These are phyloP conservation scores for Uromys caudimaculatus DNA, from an alignment of 2,797 vertebrate genomes.

Conservation along the genomic window DNA sequence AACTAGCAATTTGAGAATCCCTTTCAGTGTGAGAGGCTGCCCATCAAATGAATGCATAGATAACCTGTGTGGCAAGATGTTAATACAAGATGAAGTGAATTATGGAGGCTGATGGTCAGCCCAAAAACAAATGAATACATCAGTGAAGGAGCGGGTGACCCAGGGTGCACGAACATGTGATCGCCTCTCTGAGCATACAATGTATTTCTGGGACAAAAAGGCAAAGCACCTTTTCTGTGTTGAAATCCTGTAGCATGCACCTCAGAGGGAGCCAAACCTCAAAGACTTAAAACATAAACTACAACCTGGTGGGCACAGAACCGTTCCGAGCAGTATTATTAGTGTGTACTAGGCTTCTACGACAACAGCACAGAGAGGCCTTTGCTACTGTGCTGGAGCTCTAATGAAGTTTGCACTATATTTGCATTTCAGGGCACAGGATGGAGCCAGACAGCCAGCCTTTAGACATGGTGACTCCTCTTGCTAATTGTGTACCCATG, in stretches of 20 bases:
- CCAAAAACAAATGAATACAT: neutral
- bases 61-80: neutral
- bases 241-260: neutral
- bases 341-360: neutral
- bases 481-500: neutral
- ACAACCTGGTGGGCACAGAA: neutral
- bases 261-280: neutral
- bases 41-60: neutral
- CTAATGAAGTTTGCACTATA: neutral
- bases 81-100: neutral
- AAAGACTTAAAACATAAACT: neutral
- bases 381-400: neutral
- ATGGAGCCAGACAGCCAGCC: neutral
- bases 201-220: neutral
- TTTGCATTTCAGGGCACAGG: neutral
- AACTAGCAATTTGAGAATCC: neutral
- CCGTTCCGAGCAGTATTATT: neutral
- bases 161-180: neutral
- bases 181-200: neutral
- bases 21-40: neutral
- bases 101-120: neutral
- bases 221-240: neutral
- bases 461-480: neutral
- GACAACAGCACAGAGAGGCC: neutral
- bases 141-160: neutral